Percentiles rank a stretch among this genome's conserved stretches.
phyloP scores from a whole-genome alignment of 2,888 invertebrate species.

The Pediacus dermestoides region DNA sequence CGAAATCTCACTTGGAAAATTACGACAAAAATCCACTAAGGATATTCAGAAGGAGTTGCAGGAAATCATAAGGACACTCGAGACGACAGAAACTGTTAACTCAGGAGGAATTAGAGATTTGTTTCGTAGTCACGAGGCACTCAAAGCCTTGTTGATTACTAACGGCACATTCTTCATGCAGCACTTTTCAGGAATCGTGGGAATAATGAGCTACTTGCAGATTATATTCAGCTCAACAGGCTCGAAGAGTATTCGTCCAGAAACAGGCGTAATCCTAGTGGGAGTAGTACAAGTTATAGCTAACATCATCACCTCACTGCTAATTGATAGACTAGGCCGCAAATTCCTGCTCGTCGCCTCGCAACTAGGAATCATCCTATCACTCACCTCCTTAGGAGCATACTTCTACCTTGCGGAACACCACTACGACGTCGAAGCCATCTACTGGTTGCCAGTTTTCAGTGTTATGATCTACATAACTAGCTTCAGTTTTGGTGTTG shows the following conservation, averaged over 20 bases:
- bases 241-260: conserved; percentile 49
- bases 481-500: conserved; percentile 66
- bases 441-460: conserved; percentile 68
- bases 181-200: conserved; percentile 62
- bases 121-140: conserved; percentile 16
- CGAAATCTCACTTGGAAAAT: conserved; percentile 58
- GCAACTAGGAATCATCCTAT: conserved; percentile 60
- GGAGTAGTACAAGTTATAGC: conserved; percentile 70
- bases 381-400: conserved; percentile 40
- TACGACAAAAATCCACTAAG: conserved; percentile 39
- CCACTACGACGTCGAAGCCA: conserved; percentile 24
- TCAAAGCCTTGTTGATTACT: conserved; percentile 44
- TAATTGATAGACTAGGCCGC: conserved; percentile 75
- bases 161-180: conserved; percentile 40
- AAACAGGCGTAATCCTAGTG: conserved; percentile 70
- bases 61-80: conserved; percentile 20
- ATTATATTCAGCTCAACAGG: conserved; percentile 58
- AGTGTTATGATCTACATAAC: conserved; percentile 68
- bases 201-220: conserved; percentile 72
- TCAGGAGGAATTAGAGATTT: conserved; percentile 16
- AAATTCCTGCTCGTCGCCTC: conserved; percentile 67
- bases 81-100: conserved; percentile 17
- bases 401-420: conserved; percentile 27
- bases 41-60: conserved; percentile 26
- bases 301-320: conserved; percentile 64